Evolutionary conservation across 2,888 invertebrate genomes (phyloP), one percentile per base, ranked within the genome.

Genomic region (Patella caerulea): DNA sequence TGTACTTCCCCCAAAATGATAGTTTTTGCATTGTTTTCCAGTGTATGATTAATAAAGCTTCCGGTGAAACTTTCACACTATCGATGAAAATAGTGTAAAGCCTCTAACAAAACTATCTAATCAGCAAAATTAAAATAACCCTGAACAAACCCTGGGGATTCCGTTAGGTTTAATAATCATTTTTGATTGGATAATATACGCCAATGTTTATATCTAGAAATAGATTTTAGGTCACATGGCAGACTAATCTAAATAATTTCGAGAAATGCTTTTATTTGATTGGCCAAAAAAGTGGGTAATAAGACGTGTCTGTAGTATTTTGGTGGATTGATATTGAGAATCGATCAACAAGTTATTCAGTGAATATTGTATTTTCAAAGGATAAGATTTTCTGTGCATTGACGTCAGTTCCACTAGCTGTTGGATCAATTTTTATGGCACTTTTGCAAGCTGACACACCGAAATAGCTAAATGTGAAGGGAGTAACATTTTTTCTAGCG

Each of bases 251-350:
- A 55, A 45, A 75, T 75, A 75, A 55, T 54, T 17, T 52, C 19
- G 65, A 52, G 54, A 34, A 45, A 24, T 55, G 52, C 34, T 17
- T 55, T 45, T 15, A 53, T 75, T 74, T 81, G 78, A 84, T 85
- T 85, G 85, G 84, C 55, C 74, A 74, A 52, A 71, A 72, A 14
- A 71, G 74, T 71, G 34, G 72, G 73, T 69, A 80, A 78, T 76
- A 72, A 69, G 75, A 84, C 85, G 85, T 84, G 85, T 84, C 83
- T 85, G 76, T 80, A 74, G 77, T 74, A 77, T 79, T 79, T 79
- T 77, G 79, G 82, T 81, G 76, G 70, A 52, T 69, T 59, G 71
- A 72, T 81, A 79, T 82, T 79, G 29, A 81, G 84, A 85, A 84
- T 81, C 82, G 45, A 45, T 45, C 45, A 45, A 45, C 45, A 45